Conservation (phyloP, 2,113 vertebrate species). For the Columba livia region DNA sequence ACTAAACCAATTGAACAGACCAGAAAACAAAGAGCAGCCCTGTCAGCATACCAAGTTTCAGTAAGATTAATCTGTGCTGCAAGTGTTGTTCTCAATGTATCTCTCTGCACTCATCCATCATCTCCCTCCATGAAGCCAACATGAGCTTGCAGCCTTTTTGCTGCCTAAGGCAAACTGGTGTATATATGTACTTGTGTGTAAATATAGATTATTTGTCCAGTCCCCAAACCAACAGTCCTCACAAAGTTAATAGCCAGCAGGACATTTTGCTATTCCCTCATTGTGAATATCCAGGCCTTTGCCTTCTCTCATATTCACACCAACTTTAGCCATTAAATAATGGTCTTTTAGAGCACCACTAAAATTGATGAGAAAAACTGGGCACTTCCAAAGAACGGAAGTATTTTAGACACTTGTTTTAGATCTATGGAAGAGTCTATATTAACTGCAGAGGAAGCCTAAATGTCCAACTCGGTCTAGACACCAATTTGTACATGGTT, state of each 20-base stretch:
- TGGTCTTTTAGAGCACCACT: not conserved
- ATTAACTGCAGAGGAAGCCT: not conserved
- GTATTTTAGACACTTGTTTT: not conserved
- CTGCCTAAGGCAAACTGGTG: slow-evolving; percentile 32
- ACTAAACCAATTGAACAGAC: slow-evolving; percentile 34
- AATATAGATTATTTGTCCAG: slow-evolving; percentile 10
- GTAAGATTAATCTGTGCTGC: slow-evolving; percentile 50
- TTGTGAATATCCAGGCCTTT: not conserved
- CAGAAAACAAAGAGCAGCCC: slow-evolving; percentile 48
- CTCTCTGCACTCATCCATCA: slow-evolving; percentile 52
- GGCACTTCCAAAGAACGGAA: not conserved
- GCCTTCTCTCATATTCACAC: not conserved
- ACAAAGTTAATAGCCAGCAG: not conserved
- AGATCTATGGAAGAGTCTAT: not conserved
- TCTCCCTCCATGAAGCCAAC: slow-evolving; percentile 9
- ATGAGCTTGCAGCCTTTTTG: not conserved
- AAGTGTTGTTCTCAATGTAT: slow-evolving; percentile 45
- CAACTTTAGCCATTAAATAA: not conserved
- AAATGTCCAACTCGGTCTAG: not conserved
- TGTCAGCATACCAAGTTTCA: slow-evolving; percentile 48
- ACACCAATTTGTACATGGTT: not conserved
- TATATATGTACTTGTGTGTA: not conserved
- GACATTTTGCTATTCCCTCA: not conserved
- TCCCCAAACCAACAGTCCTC: not conserved
- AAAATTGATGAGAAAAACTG: not conserved